Evolutionary conservation across 2,113 vertebrate genomes (phyloP), one percentile per base, ranked within the genome.

Genomic region (Nothobranchius kuhntae): DNA sequence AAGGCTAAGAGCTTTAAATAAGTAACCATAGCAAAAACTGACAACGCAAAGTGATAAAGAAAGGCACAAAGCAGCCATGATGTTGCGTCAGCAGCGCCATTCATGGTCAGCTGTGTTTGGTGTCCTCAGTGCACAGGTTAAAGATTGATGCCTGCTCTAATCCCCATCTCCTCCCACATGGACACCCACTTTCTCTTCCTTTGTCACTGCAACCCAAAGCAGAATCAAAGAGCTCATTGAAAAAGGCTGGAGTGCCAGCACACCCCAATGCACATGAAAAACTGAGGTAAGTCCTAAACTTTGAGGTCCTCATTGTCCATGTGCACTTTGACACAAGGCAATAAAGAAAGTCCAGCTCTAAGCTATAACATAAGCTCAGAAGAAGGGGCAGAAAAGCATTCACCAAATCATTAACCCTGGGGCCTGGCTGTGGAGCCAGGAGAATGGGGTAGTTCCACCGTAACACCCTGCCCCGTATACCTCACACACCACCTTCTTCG

Each of bases 241-340:
- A 44, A 68, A 48, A 79, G 85, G 77, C 84, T 89, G 76, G 52
- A 86, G 81, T 66, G 61, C 76, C 77, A 87, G 72, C 86, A 90
- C 89, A 92, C 88, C 86, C 79, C 86, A 88, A 59, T 87, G 90
- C 90, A 89, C 91, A 89, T 78, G 81, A 90, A 92, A 89, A 90
- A 83, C 81, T 14, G 67, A 88, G 81, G 85, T 84, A 85, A 88
- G 80, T 75, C 74, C 79, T 24, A 40, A 87, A 86, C 82, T 89
- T 87, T 81, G 78, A 78, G 82, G 68, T 83, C 72, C 75, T 71
- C 59, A 87, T 91, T 91, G 89, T 90, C 69, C 68, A 21, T 2
- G 40, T 82, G 87, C 81, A 87, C 86, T 87, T 84, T 87, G 78
- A 82, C 81, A 91, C 82, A 89, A 61, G 89, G 58, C 77, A 65